Base-by-base conservation (phyloP, 2,888 invertebrate species). In the Meteorus cinctellus region DNA sequence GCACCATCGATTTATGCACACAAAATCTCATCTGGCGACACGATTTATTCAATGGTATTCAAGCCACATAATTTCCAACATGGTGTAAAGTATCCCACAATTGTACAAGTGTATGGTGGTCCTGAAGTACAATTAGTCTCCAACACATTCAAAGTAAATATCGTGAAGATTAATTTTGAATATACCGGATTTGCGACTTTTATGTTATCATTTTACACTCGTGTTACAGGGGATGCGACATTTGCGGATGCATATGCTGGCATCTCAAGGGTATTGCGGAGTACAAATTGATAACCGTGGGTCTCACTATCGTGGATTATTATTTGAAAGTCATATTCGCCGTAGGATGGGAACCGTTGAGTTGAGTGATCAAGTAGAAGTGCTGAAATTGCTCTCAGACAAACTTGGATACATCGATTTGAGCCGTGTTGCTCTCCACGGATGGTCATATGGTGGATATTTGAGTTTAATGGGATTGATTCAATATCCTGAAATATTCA, bases 381-480 rank as follows among this genome's bases (percentile, higher is more conserved):
- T 98, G 0, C 90, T 99, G 68, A 93, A 94, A 82, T 96, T 95
- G 93, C 90, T 98, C 75, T 94, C 97, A 0, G 94, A 96, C 79
- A 94, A 94, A 80, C 92, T 96, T 4, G 95, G 95, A 62, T 97
- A 95, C 84, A 96, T 99, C 79, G 99, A 99, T 88, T 92, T 98
- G 92, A 93, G 93, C 82, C 92, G 99, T 66, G 94, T 99, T 16
- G 98, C 97, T 0, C 96, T 99, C 83, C 97, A 98, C 88, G 99
- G 99, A 0, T 99, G 99, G 98, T 98, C 98, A 62, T 99, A 99
- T 87, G 99, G 99, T 60, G 99, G 99, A 36, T 99, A 99, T 91
- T 92, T 99, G 51, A 97, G 98, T 78, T 92, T 99, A 36, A 96
- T 98, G 93, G 98, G 96, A 1, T 91, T 99, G 63, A 96, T 96